Evolutionary conservation across 2,797 vertebrate species (phyloP).

Genomic region (Bovichtus variegatus): DNA sequence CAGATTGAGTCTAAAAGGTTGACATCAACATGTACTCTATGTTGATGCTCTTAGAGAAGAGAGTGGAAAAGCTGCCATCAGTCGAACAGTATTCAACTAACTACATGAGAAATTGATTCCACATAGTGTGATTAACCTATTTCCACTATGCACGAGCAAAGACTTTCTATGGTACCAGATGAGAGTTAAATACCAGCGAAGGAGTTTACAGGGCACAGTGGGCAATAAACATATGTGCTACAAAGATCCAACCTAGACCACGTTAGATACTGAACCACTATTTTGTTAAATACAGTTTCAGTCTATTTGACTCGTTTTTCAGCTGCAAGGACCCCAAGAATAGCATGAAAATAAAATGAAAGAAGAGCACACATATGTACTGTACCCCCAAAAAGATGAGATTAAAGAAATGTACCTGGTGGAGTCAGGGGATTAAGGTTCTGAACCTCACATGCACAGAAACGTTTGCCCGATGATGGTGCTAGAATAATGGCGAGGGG

Average conservation of each 20-base stretch:
- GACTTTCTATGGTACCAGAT: neutral
- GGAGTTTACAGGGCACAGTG: no score
- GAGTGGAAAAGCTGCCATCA: neutral
- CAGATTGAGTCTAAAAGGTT: neutral
- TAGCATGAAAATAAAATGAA: slow-evolving; percentile 5
- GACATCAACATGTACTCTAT: slow-evolving; percentile 6
- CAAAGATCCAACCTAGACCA: neutral
- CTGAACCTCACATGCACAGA: no score
- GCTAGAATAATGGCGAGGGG: no score
- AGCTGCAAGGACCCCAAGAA: neutral
- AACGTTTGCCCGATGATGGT: no score
- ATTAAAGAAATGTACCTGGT: neutral
- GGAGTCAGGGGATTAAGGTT: no score
- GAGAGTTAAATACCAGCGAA: neutral
- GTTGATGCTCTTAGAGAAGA: neutral
- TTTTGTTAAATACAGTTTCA: neutral
- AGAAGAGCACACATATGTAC: slow-evolving; percentile 1
- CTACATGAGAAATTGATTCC: slow-evolving; percentile 3
- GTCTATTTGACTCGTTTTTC: neutral
- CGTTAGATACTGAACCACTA: neutral
- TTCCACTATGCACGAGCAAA: neutral
- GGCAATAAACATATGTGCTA: no score
- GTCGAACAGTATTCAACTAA: neutral
- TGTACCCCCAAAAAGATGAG: neutral
- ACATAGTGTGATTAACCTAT: slow-evolving; percentile 3